These are phyloP conservation scores for Ricordea florida DNA, from an alignment of 92 coral and sea anemone genomes.

Conservation along the genomic window DNA sequence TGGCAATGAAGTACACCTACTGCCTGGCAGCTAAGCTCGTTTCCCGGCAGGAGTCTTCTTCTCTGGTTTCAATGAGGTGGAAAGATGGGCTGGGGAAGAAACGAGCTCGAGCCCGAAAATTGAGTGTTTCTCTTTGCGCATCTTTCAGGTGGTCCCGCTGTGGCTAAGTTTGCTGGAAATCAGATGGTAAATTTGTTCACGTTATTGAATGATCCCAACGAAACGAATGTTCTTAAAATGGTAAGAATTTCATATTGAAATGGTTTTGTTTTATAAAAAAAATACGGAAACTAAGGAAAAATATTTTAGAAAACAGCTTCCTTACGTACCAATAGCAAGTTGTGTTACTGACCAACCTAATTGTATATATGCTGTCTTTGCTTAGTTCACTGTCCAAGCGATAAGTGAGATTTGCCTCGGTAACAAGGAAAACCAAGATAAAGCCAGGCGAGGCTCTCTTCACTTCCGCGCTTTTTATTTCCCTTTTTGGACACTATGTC, in stretches of 20 bases:
- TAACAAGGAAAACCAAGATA: slow-evolving; percentile 61
- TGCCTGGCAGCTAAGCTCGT: too few relatives aligned
- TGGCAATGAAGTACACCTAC: too few relatives aligned
- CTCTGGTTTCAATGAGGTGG: too few relatives aligned
- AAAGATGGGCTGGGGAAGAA: too few relatives aligned
- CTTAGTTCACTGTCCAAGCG: slow-evolving; percentile 59
- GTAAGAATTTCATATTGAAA: slow-evolving; percentile 1
- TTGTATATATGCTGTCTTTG: not conserved
- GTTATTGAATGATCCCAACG: slow-evolving; percentile 25
- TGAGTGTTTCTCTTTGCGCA: not conserved
- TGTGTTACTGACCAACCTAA: not conserved
- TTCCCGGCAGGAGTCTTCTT: too few relatives aligned
- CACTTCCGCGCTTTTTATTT: not conserved
- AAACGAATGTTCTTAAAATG: slow-evolving; percentile 38
- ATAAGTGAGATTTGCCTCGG: slow-evolving; percentile 70
- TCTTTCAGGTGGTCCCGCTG: slow-evolving; percentile 69
- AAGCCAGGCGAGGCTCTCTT: slow-evolving; percentile 42
- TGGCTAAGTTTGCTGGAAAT: slow-evolving; percentile 74
- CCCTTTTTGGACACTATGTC: not conserved
- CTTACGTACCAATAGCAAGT: not conserved
- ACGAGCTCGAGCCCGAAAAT: too few relatives aligned
- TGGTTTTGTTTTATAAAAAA: not conserved
- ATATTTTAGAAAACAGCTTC: not conserved
- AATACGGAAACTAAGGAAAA: not conserved
- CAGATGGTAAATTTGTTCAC: slow-evolving; percentile 61